A percentile compares a stretch with the other conserved stretches of the same genome.
Evolutionary conservation across 1,140 invertebrate species (phyloP).

Genomic region (Euwallacea fornicatus): DNA sequence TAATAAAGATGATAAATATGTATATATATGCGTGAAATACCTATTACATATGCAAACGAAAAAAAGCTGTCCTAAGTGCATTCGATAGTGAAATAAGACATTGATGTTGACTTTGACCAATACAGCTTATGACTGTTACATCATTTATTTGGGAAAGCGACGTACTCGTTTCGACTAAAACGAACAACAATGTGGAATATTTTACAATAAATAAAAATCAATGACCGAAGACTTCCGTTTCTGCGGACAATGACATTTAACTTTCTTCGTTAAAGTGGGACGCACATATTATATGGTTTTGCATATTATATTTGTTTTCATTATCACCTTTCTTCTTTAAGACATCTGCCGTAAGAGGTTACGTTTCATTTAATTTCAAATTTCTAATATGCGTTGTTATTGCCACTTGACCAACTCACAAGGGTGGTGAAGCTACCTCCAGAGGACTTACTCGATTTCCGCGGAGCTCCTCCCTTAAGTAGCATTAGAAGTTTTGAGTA

Average conservation of each 20-base stretch:
- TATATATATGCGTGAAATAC: slow-evolving; percentile 7
- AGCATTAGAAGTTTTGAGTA: too few relatives aligned
- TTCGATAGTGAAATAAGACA: not conserved
- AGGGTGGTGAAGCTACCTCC: too few relatives aligned
- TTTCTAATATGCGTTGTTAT: too few relatives aligned
- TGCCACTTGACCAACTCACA: too few relatives aligned
- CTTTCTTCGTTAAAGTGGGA: slow-evolving; percentile 36
- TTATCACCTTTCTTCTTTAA: slow-evolving; percentile 19
- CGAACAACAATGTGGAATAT: slow-evolving; percentile 24
- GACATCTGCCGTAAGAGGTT: slow-evolving; percentile 8
- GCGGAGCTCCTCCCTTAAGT: too few relatives aligned
- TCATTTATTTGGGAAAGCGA: slow-evolving; percentile 31
- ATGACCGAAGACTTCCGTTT: slow-evolving; percentile 36
- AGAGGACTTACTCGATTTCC: too few relatives aligned
- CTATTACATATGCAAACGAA: slow-evolving; percentile 10
- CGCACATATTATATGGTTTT: slow-evolving; percentile 16
- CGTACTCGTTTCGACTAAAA: slow-evolving; percentile 11
- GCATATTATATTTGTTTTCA: slow-evolving; percentile 21
- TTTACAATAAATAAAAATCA: slow-evolving; percentile 36
- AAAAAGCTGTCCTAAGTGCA: not conserved
- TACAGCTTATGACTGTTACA: slow-evolving; percentile 3
- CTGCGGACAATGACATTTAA: slow-evolving; percentile 31
- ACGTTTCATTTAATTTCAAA: not conserved
- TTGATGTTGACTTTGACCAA: slow-evolving; percentile 23
- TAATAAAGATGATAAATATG: too few relatives aligned